Base-by-base conservation (phyloP, 2,888 invertebrate genomes). In the Xestia sexstrigata region DNA sequence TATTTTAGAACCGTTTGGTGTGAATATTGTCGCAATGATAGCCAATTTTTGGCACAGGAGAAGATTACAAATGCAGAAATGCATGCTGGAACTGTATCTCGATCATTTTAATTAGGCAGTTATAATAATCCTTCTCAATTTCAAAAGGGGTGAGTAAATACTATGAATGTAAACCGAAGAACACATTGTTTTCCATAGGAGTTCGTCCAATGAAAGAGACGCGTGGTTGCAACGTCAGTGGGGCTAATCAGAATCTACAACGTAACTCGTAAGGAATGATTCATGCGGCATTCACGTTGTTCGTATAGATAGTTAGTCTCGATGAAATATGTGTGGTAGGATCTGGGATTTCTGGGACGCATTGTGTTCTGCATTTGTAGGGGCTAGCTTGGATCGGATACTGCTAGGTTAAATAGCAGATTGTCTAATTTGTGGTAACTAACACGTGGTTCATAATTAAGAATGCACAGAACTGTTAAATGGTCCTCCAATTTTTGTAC, bases 171-270 rank as follows among this genome's bases (percentile, higher is more conserved):
- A 20, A 75, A 47, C 7, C n/a, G 30, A 42, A 45, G 60, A 63
- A 35, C n/a, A 55, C 17, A 45, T 65, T 11, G 42, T 42, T 47
- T 69, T 58, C 9, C 58, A 60, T 47, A 1, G 13, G 45, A 47
- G 15, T 70, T 80, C 70, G 11, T 70, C 79, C 65, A 70, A 74
- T 71, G 66, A 71, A 69, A 8, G 62, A 52, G 45, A 71, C 45
- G 83, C 74, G 39, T 70, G 65, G 68, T 55, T 71, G 78, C 82
- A 84, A 73, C 52, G 52, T 60, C 35, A 6, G 42, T 39, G 65
- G 20, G 55, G 80, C 76, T 85, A 70, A 82, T 82, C 74, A 80
- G 69, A 71, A 66, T 75, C 71, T 79, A 45, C 70, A 76, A 72
- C 52, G 52, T n/a, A 69, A 68, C 9, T 30, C 26, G 30, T 67